These are phyloP conservation scores for Nyctereutes procyonoides DNA, from an alignment of 2,113 vertebrate species.

Conservation along the genomic window DNA sequence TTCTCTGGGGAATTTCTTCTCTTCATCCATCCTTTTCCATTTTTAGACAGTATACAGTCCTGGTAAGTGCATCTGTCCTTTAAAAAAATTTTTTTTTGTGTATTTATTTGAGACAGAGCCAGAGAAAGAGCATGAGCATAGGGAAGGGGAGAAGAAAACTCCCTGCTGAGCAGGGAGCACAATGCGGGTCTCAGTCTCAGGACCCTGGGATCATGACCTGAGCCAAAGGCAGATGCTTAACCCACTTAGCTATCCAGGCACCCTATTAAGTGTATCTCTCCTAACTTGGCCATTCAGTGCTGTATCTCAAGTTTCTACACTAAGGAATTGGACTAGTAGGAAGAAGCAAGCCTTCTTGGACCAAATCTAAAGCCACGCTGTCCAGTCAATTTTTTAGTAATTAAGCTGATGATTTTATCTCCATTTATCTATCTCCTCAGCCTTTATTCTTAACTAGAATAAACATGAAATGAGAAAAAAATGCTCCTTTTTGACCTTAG, in stretches of 20 bases:
- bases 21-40: neutral
- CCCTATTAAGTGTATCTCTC: neutral
- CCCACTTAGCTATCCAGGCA: too few species aligned
- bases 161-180: too few species aligned
- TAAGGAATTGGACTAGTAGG: neutral
- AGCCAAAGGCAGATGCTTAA: too few species aligned
- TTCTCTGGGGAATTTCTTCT: neutral
- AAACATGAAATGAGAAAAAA: neutral
- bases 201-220: too few species aligned
- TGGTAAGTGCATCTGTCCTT: neutral
- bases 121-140: too few species aligned
- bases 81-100: too few species aligned
- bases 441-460: neutral
- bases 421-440: neutral
- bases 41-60: neutral
- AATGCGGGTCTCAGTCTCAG: too few species aligned
- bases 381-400: neutral
- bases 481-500: neutral
- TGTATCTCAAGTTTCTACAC: neutral
- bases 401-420: neutral
- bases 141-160: too few species aligned
- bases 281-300: neutral
- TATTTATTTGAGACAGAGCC: too few species aligned
- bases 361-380: neutral
- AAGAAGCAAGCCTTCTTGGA: neutral